Percentiles rank a stretch among this genome's conserved stretches.
Conservation (phyloP, 2,797 vertebrate genomes). For the Clarias fuscus region DNA sequence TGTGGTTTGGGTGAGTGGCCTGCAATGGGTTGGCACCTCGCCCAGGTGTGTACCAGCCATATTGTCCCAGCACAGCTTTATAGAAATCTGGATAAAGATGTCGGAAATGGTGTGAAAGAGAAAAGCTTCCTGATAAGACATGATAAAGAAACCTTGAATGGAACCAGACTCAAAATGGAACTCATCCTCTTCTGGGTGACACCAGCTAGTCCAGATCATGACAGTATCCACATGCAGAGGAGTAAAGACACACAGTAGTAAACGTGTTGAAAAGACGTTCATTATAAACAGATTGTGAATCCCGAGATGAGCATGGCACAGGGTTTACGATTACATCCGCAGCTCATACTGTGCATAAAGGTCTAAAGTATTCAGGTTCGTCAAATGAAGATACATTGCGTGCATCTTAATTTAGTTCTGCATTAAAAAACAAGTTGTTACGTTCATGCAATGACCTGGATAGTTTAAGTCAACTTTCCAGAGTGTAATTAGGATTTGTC, state of each 20-base stretch:
- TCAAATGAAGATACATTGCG: neutral
- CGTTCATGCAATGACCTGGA: neutral
- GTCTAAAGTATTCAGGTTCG: neutral
- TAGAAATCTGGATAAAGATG: neutral
- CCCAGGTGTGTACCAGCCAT: neutral
- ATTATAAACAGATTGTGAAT: neutral
- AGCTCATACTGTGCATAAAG: neutral
- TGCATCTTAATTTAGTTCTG: neutral
- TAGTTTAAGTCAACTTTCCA: neutral
- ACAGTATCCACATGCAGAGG: neutral
- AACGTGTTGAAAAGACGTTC: too few species aligned
- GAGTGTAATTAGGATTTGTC: neutral
- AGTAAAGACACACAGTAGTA: neutral
- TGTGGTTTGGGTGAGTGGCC: too few species aligned
- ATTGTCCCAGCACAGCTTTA: neutral
- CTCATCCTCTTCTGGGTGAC: neutral
- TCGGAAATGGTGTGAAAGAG: neutral
- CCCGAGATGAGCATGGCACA: neutral
- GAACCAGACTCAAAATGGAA: neutral
- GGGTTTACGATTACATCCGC: neutral
- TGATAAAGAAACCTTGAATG: neutral
- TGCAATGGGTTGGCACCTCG: neutral
- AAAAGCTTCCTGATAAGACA: neutral
- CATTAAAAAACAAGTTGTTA: neutral
- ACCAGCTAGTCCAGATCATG: neutral